Percentiles rank a stretch among this genome's conserved stretches.
These are phyloP conservation scores for Hedychridium roseum DNA, from an alignment of 2,888 invertebrate species.

Conservation along the genomic window DNA sequence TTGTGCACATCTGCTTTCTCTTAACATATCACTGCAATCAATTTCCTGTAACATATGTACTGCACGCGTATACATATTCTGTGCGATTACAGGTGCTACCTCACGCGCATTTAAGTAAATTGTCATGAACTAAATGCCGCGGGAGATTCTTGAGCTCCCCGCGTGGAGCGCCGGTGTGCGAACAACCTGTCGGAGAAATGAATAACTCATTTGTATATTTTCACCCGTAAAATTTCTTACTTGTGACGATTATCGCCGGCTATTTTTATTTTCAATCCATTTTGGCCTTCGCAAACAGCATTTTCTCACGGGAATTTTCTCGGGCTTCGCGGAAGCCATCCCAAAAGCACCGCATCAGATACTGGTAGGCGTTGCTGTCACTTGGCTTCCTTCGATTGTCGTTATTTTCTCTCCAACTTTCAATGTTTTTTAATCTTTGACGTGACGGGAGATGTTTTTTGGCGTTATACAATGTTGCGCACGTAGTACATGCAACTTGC, in stretches of 20 bases:
- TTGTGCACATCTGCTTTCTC: too few species aligned
- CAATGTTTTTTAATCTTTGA: background rate
- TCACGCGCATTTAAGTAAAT: slow-evolving; percentile 36
- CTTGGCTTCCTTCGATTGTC: slow-evolving; percentile 42
- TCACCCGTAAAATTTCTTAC: slow-evolving; percentile 25
- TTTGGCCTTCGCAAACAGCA: slow-evolving; percentile 4
- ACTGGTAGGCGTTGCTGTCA: slow-evolving; percentile 57
- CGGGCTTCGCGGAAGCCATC: slow-evolving; percentile 10
- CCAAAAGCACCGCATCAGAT: slow-evolving; percentile 20
- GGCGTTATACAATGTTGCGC: background rate
- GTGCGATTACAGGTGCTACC: too few species aligned
- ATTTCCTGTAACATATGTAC: too few species aligned
- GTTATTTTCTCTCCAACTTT: slow-evolving; percentile 21
- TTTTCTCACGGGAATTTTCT: slow-evolving; percentile 1
- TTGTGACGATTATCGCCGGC: slow-evolving; percentile 15
- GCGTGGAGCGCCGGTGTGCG: slow-evolving; percentile 36
- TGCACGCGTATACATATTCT: too few species aligned
- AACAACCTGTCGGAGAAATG: slow-evolving; percentile 33
- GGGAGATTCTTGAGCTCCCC: slow-evolving; percentile 35
- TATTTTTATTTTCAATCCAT: background rate
- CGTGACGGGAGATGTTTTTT: slow-evolving; percentile 3
- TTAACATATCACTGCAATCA: too few species aligned
- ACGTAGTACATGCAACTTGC: slow-evolving; percentile 8
- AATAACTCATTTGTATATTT: slow-evolving; percentile 42
- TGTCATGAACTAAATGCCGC: slow-evolving; percentile 42